Conservation (phyloP, 2,888 invertebrate genomes). For the Uropetala carovei region DNA sequence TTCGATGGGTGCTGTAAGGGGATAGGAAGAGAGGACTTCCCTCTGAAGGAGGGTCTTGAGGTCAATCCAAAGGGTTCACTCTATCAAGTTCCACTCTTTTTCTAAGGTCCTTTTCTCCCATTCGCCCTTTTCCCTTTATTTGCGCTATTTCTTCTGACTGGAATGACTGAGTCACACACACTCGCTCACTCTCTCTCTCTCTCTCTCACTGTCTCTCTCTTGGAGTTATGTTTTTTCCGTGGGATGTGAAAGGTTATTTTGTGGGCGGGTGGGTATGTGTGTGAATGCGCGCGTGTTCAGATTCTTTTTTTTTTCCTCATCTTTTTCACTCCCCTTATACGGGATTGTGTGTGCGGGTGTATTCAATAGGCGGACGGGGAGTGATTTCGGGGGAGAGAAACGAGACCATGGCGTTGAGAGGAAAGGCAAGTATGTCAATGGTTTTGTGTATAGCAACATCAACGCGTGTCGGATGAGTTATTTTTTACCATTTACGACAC, state of each 20-base stretch:
- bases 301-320: background rate
- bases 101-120: background rate
- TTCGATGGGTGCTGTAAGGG: background rate
- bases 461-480: too few species aligned
- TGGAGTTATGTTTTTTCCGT: background rate
- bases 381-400: too few species aligned
- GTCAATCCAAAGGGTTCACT: conserved; percentile 20
- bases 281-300: background rate
- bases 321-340: background rate
- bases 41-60: background rate
- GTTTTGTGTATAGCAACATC: too few species aligned
- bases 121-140: background rate
- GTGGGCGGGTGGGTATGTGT: background rate
- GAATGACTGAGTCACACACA: too few species aligned
- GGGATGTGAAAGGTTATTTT: background rate
- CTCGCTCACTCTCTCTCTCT: background rate
- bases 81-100: conserved; percentile 6
- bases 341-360: too few species aligned
- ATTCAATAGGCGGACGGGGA: too few species aligned
- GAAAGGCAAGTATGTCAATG: too few species aligned
- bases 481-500: too few species aligned
- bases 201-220: background rate
- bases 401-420: too few species aligned
- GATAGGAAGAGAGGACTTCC: background rate
- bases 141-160: background rate